Base-by-base conservation (phyloP, 2,113 vertebrate genomes). In the Barbus barbus region DNA sequence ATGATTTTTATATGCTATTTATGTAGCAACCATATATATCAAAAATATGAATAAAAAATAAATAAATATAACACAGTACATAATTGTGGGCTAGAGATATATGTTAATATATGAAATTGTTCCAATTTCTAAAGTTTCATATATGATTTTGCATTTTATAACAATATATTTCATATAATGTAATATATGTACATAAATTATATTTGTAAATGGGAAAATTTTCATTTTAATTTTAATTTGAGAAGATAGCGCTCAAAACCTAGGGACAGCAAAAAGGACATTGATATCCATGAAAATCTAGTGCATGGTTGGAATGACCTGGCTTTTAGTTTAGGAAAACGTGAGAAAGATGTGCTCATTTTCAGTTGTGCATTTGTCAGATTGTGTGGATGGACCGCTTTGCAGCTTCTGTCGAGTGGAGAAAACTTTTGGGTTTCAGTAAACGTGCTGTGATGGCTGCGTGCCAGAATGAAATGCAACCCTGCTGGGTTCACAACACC, bases 381-480 rank as follows among this genome's bases (percentile, higher is more conserved):
- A 56, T 53, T 26, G 81, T 87, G 84, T 44, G 69, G 84, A 87
- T 81, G 73, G 79, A 83, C 82, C 61, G 71, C 89, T 87, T 78
- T 78, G 63, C 80, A 85, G 69, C 56, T 38, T 7, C 41, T 82
- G 7, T 67, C 31, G 44, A 76, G 41, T 77, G 74, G 80, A 72
- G 80, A 78, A 84, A 88, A 83, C 26, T 60, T 77, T 80, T 82
- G 79, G 44, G 76, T 77, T 46, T 81, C 33, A 60, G 83, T 83
- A 53, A 88, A 88, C 83, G 26, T 76, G 78, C 82, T 73, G 20
- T 31, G 65, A 81, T 86, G 88, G 88, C 84, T 2, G 51, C 4
- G 67, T 36, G 86, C 88, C 88, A 88, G 84, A 41, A 28, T 63
- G 90, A 86, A 90, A 90, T 78, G 36, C 60, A 80, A 84, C 83